Conservation (phyloP, 2,113 vertebrate genomes). For the Alethe diademata region DNA sequence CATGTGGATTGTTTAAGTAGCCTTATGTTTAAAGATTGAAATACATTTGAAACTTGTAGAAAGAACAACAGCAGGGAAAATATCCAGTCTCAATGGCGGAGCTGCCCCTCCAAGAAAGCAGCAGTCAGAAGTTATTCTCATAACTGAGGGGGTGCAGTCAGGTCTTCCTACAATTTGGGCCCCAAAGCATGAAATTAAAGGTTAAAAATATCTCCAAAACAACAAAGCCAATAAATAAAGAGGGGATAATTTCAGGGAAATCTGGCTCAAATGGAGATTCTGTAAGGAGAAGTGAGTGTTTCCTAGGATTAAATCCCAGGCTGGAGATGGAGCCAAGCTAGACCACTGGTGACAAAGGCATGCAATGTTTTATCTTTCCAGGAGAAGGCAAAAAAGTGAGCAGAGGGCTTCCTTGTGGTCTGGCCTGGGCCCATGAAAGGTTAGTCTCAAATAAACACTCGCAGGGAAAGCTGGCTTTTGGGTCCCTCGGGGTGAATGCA, state of each 20-base stretch:
- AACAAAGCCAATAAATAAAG: background rate
- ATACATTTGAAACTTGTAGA: background rate
- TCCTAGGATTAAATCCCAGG: background rate
- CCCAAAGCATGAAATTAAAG: background rate
- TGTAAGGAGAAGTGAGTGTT: background rate
- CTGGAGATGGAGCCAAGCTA: background rate
- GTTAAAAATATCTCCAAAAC: background rate
- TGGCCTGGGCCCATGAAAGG: background rate
- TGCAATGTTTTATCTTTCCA: background rate
- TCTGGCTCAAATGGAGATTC: background rate
- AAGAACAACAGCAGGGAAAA: background rate
- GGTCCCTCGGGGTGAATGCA: background rate
- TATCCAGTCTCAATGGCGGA: background rate
- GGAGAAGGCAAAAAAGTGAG: background rate
- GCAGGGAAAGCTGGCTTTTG: background rate
- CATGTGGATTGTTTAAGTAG: background rate
- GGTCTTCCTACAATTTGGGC: background rate
- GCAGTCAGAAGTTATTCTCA: background rate
- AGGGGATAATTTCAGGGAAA: background rate
- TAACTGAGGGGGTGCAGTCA: background rate
- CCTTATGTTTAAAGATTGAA: background rate
- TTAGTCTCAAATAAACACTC: background rate
- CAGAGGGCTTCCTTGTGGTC: slow-evolving; percentile 16
- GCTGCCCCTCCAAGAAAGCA: background rate
- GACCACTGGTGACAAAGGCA: background rate